These are phyloP conservation scores for Phycodurus eques DNA, from an alignment of 2,113 vertebrate genomes.

Conservation along the genomic window DNA sequence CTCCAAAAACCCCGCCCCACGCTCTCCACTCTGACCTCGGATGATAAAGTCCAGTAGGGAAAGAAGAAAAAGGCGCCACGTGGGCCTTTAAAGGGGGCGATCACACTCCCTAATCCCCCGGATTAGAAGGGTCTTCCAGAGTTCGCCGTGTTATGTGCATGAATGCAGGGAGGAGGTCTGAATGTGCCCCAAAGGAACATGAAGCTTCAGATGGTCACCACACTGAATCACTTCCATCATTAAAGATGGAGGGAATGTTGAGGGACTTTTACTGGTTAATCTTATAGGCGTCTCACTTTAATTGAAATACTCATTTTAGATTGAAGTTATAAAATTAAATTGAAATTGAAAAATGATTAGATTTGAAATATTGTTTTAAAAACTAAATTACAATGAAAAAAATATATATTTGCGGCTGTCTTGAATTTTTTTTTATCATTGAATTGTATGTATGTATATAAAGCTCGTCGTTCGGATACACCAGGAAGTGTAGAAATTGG, in stretches of 20 bases:
- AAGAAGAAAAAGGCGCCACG: slow-evolving; percentile 26
- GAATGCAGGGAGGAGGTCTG: slow-evolving; percentile 62
- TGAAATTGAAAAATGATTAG: too few relatives aligned
- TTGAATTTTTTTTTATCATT: too few relatives aligned
- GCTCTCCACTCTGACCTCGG: not conserved
- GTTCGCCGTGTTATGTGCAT: slow-evolving; percentile 68
- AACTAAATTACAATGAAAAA: too few relatives aligned
- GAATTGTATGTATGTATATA: too few relatives aligned
- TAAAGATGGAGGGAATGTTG: slow-evolving; percentile 11
- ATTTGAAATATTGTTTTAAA: too few relatives aligned
- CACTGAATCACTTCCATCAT: slow-evolving; percentile 20
- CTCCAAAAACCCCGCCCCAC: slow-evolving; percentile 47
- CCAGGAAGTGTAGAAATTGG: too few relatives aligned
- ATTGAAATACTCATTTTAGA: too few relatives aligned
- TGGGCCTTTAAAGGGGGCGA: slow-evolving; percentile 68
- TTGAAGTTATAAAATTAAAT: too few relatives aligned
- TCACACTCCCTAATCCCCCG: slow-evolving; percentile 72
- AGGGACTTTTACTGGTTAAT: not conserved
- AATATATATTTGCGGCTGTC: too few relatives aligned
- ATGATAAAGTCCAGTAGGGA: slow-evolving; percentile 68
- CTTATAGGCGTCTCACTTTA: not conserved
- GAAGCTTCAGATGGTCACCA: slow-evolving; percentile 20
- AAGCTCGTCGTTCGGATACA: too few relatives aligned
- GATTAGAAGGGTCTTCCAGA: slow-evolving; percentile 70
- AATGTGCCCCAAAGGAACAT: slow-evolving; percentile 35